Base-by-base conservation (phyloP, 2,888 invertebrate genomes). In the Calephelis perditalis region DNA sequence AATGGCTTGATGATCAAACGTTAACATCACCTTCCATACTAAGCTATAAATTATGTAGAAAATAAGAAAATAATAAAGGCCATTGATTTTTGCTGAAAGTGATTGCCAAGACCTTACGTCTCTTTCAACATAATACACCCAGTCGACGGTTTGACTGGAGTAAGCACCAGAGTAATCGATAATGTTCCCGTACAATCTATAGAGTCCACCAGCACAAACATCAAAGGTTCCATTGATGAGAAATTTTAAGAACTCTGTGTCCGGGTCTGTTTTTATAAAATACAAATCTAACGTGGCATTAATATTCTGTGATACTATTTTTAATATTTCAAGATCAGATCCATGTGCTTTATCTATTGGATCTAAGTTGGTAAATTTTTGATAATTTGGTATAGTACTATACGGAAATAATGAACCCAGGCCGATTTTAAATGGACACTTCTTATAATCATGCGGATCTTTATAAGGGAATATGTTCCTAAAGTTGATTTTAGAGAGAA, bases 151-250 rank as follows among this genome's bases (percentile, higher is more conserved):
- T 69, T 86, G 84, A 36, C 74, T 71, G 0, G 70, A 70, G 60
- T 88, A 87, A 3, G 77, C 61, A 0, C 87, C 87, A 2, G 86
- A 85, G 63, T 87, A 89, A 4, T 72, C 75, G 0, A 88, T 79
- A 0, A 63, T 3, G n/a, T 82, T 74, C 8, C 81, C 84, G 49
- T 77, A 85, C 3, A 80, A 65, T 61, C 81, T 75, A 44, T 82
- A 84, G 0, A 82, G 66, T 0, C 87, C 88, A 0, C 89, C 87
- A 7, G 81, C 84, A 57, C 79, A 79, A 0, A 71, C 68, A 49
- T 89, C 85, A 2, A 88, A 65, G 44, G 75, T 82, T 3, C 79
- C 82, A 64, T 88, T 84, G 2, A 70, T 7, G 3, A 89, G 6
- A 12, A 74, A 75, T 1, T 71, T 55, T 37, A 86, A 9, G 65